Conservation (phyloP, 2,113 vertebrate genomes). For the Marmota monax region DNA sequence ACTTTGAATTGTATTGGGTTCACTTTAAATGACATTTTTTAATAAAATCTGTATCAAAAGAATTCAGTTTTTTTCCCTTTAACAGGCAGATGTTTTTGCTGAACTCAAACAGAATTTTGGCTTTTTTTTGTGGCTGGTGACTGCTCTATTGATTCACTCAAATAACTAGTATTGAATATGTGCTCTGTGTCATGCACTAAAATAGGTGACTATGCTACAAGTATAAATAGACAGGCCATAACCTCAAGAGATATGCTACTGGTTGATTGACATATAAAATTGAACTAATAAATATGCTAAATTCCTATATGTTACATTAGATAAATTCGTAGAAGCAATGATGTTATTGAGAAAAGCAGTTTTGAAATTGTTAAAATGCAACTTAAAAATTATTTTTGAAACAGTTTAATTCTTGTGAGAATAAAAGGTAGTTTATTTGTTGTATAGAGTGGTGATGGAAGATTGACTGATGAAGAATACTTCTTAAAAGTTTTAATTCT, state of each 20-base stretch:
- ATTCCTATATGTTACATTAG: neutral
- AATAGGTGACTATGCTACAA: neutral
- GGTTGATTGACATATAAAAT: neutral
- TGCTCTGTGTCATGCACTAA: neutral
- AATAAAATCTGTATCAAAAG: neutral
- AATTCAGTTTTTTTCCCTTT: neutral
- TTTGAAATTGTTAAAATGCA: neutral
- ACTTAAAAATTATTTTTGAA: neutral
- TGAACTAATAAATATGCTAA: neutral
- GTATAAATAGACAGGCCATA: neutral
- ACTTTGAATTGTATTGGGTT: neutral
- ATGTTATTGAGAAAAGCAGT: neutral
- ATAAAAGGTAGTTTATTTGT: neutral
- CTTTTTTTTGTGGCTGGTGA: neutral
- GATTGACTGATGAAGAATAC: neutral
- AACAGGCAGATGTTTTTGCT: slow-evolving; percentile 14
- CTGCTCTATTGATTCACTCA: neutral
- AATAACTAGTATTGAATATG: neutral
- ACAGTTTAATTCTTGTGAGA: neutral
- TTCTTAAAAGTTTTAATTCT: neutral
- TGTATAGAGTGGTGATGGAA: neutral
- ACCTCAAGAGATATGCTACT: neutral
- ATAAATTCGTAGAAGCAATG: neutral
- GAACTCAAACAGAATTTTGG: slow-evolving; percentile 21
- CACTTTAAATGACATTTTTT: neutral